Base-by-base conservation (phyloP, 2,888 invertebrate species). In the Watsonalla cultraria region DNA sequence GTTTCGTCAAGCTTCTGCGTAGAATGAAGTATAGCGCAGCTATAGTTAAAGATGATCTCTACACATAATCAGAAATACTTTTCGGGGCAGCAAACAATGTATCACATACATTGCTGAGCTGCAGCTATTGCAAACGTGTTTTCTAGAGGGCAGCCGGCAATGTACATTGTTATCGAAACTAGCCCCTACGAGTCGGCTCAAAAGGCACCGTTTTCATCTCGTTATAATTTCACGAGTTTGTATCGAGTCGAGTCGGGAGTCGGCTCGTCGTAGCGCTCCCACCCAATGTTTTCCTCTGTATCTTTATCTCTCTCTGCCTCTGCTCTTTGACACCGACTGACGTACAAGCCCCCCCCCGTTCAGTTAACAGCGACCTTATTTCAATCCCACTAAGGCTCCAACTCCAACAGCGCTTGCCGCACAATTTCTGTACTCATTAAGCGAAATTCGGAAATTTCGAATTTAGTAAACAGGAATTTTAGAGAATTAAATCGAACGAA, bases 241-340 rank as follows among this genome's bases (percentile, higher is more conserved):
- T 72, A 74, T 74, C 74, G 70, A 72, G 65, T 68, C 67, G 64
- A 72, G 66, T 68, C 66, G 62, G 64, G 67, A 61, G 39, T 45
- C 46, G 52, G 64, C 58, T 57, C 57, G 59, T 61, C 59, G 61
- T 54, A 66, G 66, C 65, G 64, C 67, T 72, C 70, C 57, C 56
- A 59, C 54, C 49, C 77, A 76, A 79, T 87, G 82, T 87, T 86
- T 86, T 85, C 84, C 87, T 85, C 78, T 78, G 15, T 37, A 42
- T 35, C 75, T 83, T 86, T 86, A 86, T 86, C 85, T 86, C 80
- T 79, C 76, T 74, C 74, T 74, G 73, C 68, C 74, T 82, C 74
- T 84, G 84, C 88, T 90, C 88, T 90, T 85, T 89, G 89, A 89
- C 89, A 87, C 81, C 79, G 75, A 66, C 79, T 85, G 85, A 85